Evolutionary conservation across 1,140 invertebrate species (phyloP), one percentile per base, ranked within the genome.

Genomic region (Lordiphosa mommai): DNA sequence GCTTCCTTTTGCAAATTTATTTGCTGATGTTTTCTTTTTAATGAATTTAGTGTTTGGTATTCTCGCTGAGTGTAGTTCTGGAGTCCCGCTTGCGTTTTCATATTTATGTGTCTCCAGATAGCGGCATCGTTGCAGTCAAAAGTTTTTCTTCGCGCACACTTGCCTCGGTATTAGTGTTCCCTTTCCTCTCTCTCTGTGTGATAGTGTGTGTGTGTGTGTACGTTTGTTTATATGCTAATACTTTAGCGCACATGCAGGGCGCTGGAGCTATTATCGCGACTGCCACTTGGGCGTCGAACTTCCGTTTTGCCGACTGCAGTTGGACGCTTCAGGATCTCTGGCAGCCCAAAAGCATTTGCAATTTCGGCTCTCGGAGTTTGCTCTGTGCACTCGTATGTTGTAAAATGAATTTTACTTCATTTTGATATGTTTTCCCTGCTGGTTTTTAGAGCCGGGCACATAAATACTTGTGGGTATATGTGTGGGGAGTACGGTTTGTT

Each of bases 361-460:
- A 76, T 80, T 80, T 76, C 20, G 48, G 61, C 67, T 74, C 63
- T 57, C 49, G 36, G 51, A 37, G 17, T 9, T 48, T 5, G 8
- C 61, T 52, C 40, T 33, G 23, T 16, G 34, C 57, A 41, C 33
- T 48, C 51, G 71, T 61, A 52, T 51, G 68, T 65, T 72, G 68
- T 72, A 84, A 84, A 84, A 84, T 84, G 72, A 82, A 84, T 84
- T 84, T 84, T 77, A 84, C 77, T 84, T 84, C 77, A 84, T 84
- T 84, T 84, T 84, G 77, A 84, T 84, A 84, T 77, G 77, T 84
- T 84, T 71, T 77, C 72, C 76, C 76, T 44, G 58, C 59, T 84
- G 72, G 61, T 60, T 77, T 77, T 61, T 55, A 66, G 52, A 61
- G 47, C 60, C 41, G 13, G 27, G 17, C 66, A 82, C 69, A 80